Evolutionary conservation across 2,797 vertebrate species (phyloP), one percentile per base, ranked within the genome.

Genomic region (Pipistrellus kuhlii): DNA sequence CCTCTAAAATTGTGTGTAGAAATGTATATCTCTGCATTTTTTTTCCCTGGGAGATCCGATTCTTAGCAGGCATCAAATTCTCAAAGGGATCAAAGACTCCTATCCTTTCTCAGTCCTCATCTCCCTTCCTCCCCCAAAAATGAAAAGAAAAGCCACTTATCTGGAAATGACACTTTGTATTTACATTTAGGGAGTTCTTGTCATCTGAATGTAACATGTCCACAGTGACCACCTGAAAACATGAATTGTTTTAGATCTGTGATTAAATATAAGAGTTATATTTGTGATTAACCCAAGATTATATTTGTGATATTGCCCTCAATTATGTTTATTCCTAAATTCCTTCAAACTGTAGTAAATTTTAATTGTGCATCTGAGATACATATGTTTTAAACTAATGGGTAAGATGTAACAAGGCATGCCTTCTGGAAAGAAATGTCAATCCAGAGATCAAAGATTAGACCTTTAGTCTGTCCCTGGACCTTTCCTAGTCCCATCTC

Each of bases 241-340:
- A 23, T 44, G 55, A 51, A 8, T 23, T 91, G 38, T 85, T 90
- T 92, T 44, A 83, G 25, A 57, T n/a, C 57, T 91, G 2, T 82
- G 30, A 53, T 41, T 41, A 41, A 41, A 41, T 41, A 41, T 44
- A 55, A 93, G n/a, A 93, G 13, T 77, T 77, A 23, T 53, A 77
- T 77, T 35, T 78, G 51, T 78, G 15, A 59, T 88, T 73, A 91
- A 88, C 7, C 53, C 44, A 81, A 57, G n/a, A 72, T 86, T 80
- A 51, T 38, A 77, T 84, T 51, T 89, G n/a, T 46, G 3, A 76
- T 73, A 64, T 41, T 10, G 9, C 8, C 27, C 3, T 55, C 38
- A 81, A 27, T 18, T 91, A 3, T 90, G 20, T 88, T 88, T 94
- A 89, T 87, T 89, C 9, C 72, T 78, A 82, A 85, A 69, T 83